Conservation (phyloP, 2,113 vertebrate genomes). For the Phrynocephalus versicolor region DNA sequence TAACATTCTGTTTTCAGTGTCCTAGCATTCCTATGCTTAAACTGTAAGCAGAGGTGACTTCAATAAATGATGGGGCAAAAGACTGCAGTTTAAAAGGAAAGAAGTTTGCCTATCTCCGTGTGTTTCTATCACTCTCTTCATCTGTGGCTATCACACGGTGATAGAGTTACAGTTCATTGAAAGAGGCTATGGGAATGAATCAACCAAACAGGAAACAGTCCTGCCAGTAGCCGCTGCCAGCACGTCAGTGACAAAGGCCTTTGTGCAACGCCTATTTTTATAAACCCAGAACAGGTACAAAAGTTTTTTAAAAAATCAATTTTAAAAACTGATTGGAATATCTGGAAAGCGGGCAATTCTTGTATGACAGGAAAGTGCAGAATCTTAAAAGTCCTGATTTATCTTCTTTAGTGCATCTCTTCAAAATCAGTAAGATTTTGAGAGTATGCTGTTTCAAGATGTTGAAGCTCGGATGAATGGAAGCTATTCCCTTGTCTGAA, state of each 20-base stretch:
- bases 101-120: constrained; percentile 38
- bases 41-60: constrained; percentile 22
- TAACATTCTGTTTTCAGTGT: constrained; percentile 1
- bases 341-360: background rate
- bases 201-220: constrained; percentile 55
- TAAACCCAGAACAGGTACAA: background rate
- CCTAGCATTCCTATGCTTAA: constrained; percentile 1
- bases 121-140: constrained; percentile 57
- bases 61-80: constrained; percentile 18
- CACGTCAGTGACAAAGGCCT: constrained; percentile 44
- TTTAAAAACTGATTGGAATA: background rate
- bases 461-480: background rate
- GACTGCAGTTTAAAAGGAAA: constrained; percentile 33
- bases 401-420: background rate
- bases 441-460: background rate
- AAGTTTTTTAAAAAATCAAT: constrained; percentile 1
- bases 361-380: background rate
- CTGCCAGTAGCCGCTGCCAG: constrained; percentile 52
- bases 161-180: constrained; percentile 75
- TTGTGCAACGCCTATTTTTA: background rate
- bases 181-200: constrained; percentile 74
- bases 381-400: background rate
- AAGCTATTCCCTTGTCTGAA: background rate
- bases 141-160: constrained; percentile 69
- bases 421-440: background rate